Evolutionary conservation across 92 coral and sea anemone species (phyloP).

Genomic region (Desmophyllum pertusum): DNA sequence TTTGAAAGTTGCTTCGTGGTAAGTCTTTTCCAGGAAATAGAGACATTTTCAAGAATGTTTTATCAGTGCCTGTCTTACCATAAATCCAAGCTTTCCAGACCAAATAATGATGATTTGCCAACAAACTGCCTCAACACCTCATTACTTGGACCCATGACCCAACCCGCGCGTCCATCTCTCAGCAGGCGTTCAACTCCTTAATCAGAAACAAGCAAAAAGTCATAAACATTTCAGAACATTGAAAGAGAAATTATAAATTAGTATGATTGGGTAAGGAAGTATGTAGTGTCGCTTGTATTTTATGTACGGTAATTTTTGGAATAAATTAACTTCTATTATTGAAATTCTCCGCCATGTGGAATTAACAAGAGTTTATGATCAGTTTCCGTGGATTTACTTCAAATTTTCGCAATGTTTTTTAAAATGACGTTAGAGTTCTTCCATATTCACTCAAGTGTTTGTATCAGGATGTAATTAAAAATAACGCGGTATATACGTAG

Average conservation of each 20-base stretch:
- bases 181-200: constrained; percentile 43
- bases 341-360: too few species aligned
- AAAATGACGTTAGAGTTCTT: neutral
- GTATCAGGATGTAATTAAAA: too few species aligned
- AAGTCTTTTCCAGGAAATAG: neutral
- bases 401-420: too few species aligned
- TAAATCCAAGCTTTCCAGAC: constrained; percentile 15
- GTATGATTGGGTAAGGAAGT: too few species aligned
- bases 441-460: neutral
- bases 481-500: too few species aligned
- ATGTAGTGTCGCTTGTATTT: too few species aligned
- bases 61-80: constrained; percentile 21
- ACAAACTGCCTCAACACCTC: constrained; percentile 48
- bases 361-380: neutral
- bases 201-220: neutral
- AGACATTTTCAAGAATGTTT: neutral
- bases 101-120: constrained; percentile 44
- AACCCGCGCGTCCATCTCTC: constrained; percentile 48
- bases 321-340: too few species aligned
- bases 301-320: too few species aligned
- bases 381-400: too few species aligned
- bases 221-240: neutral
- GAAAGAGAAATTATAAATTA: neutral
- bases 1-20: neutral
- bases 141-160: constrained; percentile 62